Evolutionary conservation across 2,888 invertebrate species (phyloP), one percentile per base, ranked within the genome.

Genomic region (Noctua janthina): DNA sequence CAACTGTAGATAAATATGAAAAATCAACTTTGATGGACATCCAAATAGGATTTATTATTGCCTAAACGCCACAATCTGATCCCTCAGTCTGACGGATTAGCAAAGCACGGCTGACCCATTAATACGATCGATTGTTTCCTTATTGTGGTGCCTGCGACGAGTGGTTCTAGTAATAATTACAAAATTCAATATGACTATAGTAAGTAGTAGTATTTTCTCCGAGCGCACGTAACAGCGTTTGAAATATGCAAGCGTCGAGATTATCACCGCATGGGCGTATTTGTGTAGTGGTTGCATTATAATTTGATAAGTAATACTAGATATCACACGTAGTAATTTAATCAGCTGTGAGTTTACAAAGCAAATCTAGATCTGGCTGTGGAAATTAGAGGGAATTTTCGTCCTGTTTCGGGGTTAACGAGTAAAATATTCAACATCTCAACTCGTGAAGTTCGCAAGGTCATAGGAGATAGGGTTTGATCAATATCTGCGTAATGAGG

Each of bases 51-150:
- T 91, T 93, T 92, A 94, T 90, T 93, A 93, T 96, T 91, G 92
- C 88, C 89, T 87, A 92, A 91, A 89, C 89, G 73, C 85, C 66
- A 77, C 74, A 84, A 84, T 87, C 84, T 86, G 92, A 94, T 94
- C 94, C 95, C 94, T 93, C 92, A 92, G 93, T 90, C 91, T 92
- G 95, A 93, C 93, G 96, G 96, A 96, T 96, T 96, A 96, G 93
- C 94, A 93, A 94, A 95, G 95, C 95, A 93, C 93, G 96, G 95
- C 93, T 96, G 97, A 97, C 97, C 97, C 95, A 97, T 96, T 96
- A 96, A 95, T 96, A 95, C 96, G 94, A 96, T 96, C 96, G 96
- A 97, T 97, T 97, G 96, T 96, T 97, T 96, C 96, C 96, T 96
- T 95, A 96, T 96, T 94, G 94, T 96, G 91, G 92, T 92, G 92